A percentile compares a stretch with the other conserved stretches of the same genome.
Evolutionary conservation across 1,140 invertebrate genomes (phyloP).

Genomic region (Monomorium pharaonis): DNA sequence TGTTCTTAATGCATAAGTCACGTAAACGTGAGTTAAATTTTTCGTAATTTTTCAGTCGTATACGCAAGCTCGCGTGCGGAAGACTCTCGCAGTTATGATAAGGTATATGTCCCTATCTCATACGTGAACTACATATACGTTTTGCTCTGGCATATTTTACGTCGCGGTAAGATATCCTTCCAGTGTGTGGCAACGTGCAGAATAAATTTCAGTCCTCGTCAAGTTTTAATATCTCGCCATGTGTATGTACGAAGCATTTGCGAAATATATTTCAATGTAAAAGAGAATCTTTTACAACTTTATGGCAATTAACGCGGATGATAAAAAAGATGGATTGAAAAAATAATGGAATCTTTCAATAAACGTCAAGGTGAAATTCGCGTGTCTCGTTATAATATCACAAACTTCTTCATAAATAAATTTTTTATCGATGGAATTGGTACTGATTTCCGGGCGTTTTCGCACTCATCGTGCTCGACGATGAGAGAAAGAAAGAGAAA

Average conservation of each 20-base stretch:
- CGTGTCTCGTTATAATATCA: neutral
- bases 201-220: constrained; percentile 45
- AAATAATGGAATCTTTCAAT: neutral
- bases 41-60: constrained; percentile 24
- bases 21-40: constrained; percentile 20
- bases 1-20: neutral
- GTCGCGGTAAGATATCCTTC: constrained; percentile 18
- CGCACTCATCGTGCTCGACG: neutral
- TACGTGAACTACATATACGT: constrained; percentile 21
- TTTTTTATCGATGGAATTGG: neutral
- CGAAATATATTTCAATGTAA: constrained; percentile 1
- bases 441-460: neutral
- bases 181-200: neutral
- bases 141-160: constrained; percentile 31
- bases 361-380: neutral
- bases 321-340: neutral
- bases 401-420: neutral
- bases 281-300: constrained; percentile 7
- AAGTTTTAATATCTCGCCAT: constrained; percentile 33
- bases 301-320: neutral
- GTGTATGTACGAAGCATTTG: neutral
- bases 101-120: constrained; percentile 25
- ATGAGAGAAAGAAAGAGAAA: neutral
- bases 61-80: neutral
- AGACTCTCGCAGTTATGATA: constrained; percentile 14